Evolutionary conservation across 2,888 invertebrate species (phyloP).

Genomic region (Megastigmus dorsalis): DNA sequence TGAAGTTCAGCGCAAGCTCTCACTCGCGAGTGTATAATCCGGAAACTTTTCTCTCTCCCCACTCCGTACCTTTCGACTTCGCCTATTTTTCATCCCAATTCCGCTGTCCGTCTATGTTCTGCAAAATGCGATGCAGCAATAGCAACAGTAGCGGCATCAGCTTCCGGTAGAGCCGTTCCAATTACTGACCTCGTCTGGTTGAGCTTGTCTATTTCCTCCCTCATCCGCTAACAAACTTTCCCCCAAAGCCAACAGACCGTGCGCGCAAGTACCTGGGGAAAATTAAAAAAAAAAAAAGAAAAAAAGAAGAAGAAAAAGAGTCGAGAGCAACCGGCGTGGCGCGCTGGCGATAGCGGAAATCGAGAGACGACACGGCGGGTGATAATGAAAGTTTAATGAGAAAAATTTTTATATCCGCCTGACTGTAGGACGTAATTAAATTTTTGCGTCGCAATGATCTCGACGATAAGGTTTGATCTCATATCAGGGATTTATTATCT

Average conservation of each 20-base stretch:
- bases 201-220: constrained; percentile 40
- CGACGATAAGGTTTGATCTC: constrained; percentile 3
- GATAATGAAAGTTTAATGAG: constrained; percentile 53
- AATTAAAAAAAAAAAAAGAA: constrained; percentile 48
- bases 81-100: neutral
- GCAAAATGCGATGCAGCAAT: constrained; percentile 16
- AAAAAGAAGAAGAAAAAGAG: no score
- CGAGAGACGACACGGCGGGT: constrained; percentile 34
- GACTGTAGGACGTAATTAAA: constrained; percentile 30
- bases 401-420: constrained; percentile 30
- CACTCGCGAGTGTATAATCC: constrained; percentile 37
- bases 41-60: constrained; percentile 40
- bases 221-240: constrained; percentile 49
- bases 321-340: neutral
- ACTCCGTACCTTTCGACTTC: neutral
- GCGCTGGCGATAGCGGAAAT: constrained; percentile 23
- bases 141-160: no score
- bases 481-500: constrained; percentile 3
- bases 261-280: constrained; percentile 33
- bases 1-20: constrained; percentile 15
- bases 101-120: neutral
- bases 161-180: constrained; percentile 26
- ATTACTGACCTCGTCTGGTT: constrained; percentile 40
- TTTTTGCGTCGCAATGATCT: constrained; percentile 1
- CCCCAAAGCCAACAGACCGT: constrained; percentile 39